A percentile compares a stretch with the other conserved stretches of the same genome.
Evolutionary conservation across 2,113 vertebrate species (phyloP).

Genomic region (Apodemus speciosus): DNA sequence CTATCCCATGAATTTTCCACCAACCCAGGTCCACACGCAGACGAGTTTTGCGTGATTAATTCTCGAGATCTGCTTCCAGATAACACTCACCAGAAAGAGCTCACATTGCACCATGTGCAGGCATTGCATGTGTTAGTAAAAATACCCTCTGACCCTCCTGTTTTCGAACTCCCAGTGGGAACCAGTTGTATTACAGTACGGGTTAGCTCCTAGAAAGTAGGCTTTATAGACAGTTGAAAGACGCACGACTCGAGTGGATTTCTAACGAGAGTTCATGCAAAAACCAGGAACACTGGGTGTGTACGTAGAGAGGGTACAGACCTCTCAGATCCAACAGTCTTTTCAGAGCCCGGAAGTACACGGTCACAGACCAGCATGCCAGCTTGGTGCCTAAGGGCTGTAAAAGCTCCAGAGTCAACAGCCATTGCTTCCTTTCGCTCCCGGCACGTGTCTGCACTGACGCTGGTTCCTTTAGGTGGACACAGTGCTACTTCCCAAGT

Average conservation of each 20-base stretch:
- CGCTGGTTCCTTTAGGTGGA: background rate
- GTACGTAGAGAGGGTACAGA: background rate
- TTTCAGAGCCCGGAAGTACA: background rate
- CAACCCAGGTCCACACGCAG: background rate
- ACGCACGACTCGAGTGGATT: background rate
- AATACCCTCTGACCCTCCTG: background rate
- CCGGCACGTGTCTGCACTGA: too few relatives aligned
- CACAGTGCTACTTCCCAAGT: background rate
- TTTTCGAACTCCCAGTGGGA: background rate
- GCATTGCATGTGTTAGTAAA: background rate
- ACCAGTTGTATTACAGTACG: background rate
- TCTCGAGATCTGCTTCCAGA: background rate
- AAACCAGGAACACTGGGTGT: background rate
- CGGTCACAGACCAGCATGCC: background rate
- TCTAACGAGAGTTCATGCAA: constrained; percentile 8
- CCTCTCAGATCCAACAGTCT: background rate
- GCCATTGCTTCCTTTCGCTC: background rate
- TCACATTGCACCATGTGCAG: background rate
- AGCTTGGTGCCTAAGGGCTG: background rate
- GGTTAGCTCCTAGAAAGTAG: background rate
- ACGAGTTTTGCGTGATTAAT: background rate
- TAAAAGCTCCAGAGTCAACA: background rate
- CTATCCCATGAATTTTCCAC: background rate
- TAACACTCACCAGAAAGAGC: background rate
- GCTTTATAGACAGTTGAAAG: constrained; percentile 1